These are phyloP conservation scores for Gymnoscopelus microlampas DNA, from an alignment of 2,797 vertebrate species.

Conservation along the genomic window DNA sequence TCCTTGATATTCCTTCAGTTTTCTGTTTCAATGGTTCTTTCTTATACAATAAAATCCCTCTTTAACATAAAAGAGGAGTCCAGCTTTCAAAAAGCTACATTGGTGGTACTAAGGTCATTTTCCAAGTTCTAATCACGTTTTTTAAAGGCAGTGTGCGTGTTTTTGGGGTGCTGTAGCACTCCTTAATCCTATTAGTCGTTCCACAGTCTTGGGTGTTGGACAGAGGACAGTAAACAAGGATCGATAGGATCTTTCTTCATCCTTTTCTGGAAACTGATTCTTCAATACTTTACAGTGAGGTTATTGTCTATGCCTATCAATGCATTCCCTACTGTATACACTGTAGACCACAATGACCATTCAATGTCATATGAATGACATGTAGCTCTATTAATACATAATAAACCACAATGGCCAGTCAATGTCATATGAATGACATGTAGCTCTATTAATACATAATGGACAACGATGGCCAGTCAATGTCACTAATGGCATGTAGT, in stretches of 20 bases:
- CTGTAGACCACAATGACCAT: neutral
- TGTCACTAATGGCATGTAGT: neutral
- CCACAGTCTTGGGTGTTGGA: neutral
- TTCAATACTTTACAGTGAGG: constrained; percentile 4
- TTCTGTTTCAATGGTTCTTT: constrained; percentile 60
- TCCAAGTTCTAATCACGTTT: neutral
- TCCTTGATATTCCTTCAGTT: constrained; percentile 45
- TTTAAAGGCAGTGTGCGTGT: constrained; percentile 3
- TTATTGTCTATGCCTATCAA: neutral
- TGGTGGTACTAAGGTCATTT: constrained; percentile 12
- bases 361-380: constrained; percentile 7
- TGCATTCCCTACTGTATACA: neutral
- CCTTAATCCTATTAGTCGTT: neutral
- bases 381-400: too few species aligned
- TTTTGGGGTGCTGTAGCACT: constrained; percentile 13
- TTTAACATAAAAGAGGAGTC: constrained; percentile 72
- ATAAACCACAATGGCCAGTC: neutral
- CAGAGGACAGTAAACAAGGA: constrained; percentile 13
- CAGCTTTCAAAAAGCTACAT: constrained; percentile 18
- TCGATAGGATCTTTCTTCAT: constrained; percentile 17
- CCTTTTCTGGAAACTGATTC: constrained; percentile 31
- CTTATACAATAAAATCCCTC: constrained; percentile 69
- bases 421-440: neutral
- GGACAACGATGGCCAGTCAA: neutral
- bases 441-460: too few species aligned